Evolutionary conservation across 1,140 invertebrate species (phyloP).

Genomic region (Brachionus rubens): DNA sequence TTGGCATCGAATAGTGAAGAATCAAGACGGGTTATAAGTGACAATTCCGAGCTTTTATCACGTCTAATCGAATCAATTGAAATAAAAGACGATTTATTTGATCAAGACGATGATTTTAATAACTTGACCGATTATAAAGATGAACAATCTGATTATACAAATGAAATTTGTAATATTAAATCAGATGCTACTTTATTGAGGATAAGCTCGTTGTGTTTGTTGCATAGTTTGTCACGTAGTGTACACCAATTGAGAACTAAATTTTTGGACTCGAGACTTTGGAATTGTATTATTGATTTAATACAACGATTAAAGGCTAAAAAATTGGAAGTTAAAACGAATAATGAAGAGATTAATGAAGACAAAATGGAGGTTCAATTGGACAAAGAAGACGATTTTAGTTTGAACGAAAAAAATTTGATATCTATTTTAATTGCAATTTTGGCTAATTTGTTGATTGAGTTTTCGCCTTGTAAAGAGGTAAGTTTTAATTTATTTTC

Average conservation of each 20-base stretch:
- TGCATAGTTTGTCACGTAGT: slow-evolving; percentile 42
- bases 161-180: not conserved
- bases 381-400: slow-evolving; percentile 28
- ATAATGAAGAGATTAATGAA: not conserved
- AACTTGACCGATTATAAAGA: not conserved
- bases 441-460: slow-evolving; percentile 41
- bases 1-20: slow-evolving; percentile 39
- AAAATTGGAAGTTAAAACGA: not conserved
- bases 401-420: slow-evolving; percentile 37
- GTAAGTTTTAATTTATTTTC: not conserved
- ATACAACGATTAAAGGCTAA: slow-evolving; percentile 20
- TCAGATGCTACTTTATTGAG: slow-evolving; percentile 29
- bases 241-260: slow-evolving; percentile 33
- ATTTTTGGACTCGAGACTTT: slow-evolving; percentile 38
- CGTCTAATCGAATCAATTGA: slow-evolving; percentile 16
- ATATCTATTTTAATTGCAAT: slow-evolving; percentile 29
- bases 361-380: not conserved
- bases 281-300: slow-evolving; percentile 28
- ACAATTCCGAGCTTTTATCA: not conserved
- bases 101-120: not conserved
- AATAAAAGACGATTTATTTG: not conserved
- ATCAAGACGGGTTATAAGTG: slow-evolving; percentile 20
- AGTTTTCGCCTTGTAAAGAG: slow-evolving; percentile 43
- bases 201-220: slow-evolving; percentile 29
- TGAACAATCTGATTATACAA: not conserved